Base-by-base conservation (phyloP, 1,140 invertebrate genomes). In the Antheraea mylitta region DNA sequence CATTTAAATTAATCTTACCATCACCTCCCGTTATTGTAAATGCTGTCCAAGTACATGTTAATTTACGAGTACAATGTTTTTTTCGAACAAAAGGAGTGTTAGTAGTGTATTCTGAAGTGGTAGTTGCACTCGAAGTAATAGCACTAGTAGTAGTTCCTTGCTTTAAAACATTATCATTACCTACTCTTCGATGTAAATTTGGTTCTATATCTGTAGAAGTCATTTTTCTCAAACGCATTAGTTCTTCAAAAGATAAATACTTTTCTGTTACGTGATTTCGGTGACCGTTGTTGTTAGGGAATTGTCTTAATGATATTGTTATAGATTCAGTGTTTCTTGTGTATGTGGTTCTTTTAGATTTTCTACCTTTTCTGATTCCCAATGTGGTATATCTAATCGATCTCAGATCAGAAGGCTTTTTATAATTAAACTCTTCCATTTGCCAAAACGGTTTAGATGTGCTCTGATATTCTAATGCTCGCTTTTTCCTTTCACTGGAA, bases 221-320 rank as follows among this genome's bases (percentile, higher is more conserved):
- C 5, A 77, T 62, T 76, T 88, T 90, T 72, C 86, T 79, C 9
- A 91, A 73, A 74, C 82, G 81, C 80, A 91, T 83, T 68, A 91
- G 73, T 72, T 91, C 89, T 42, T 91, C 87, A 79, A 91, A 91
- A 7, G 89, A 91, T 74, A 91, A 83, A 81, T 87, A 91, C 69
- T 86, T 90, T 78, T 91, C 89, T 13, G 86, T 88, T 7, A 79
- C 18, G 37, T 38, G 72, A 58, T 80, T 58, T 65, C 68, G 58
- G 18, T 60, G 9, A 16, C n/a, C 18, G 30, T 60, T 48, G 5
- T 53, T 61, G 60, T 30, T 58, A 45, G 19, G 18, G 48, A 18
- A 30, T 38, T 77, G 69, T 65, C 71, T 76, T 62, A 38, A 63
- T 70, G 69, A 75, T 30, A 87, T 73, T 9, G 87, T 89, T 76